These are phyloP conservation scores for Cheilosia pagana DNA, from an alignment of 2,888 invertebrate genomes.

Conservation along the genomic window DNA sequence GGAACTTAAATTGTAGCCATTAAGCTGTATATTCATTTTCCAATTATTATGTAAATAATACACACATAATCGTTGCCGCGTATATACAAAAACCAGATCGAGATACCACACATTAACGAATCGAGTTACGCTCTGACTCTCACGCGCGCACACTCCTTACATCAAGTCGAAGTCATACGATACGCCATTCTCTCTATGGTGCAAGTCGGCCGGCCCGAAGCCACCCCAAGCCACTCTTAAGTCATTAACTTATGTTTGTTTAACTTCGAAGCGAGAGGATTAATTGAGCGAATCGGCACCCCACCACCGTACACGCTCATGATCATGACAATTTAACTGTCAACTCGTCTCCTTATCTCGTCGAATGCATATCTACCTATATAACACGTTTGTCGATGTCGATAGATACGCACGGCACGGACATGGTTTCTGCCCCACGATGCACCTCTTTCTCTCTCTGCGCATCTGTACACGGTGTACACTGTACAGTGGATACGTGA, in stretches of 20 bases:
- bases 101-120: slow-evolving; percentile 49
- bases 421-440: background rate
- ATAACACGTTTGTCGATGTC: slow-evolving; percentile 53
- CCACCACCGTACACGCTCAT: slow-evolving; percentile 12
- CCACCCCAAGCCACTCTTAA: background rate
- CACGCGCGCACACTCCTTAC: slow-evolving; percentile 49
- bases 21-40: slow-evolving; percentile 55
- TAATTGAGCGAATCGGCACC: slow-evolving; percentile 72
- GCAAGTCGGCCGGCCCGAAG: no score
- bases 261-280: slow-evolving; percentile 54
- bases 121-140: slow-evolving; percentile 57
- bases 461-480: background rate
- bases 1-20: slow-evolving; percentile 42
- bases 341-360: slow-evolving; percentile 50
- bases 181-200: slow-evolving; percentile 18
- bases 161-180: slow-evolving; percentile 14
- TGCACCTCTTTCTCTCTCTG: slow-evolving; percentile 7
- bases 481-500: slow-evolving; percentile 53
- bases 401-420: slow-evolving; percentile 29
- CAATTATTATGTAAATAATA: slow-evolving; percentile 62
- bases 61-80: background rate
- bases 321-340: slow-evolving; percentile 72
- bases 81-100: background rate
- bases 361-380: slow-evolving; percentile 4
- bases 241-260: slow-evolving; percentile 49